Conservation (phyloP, 2,113 vertebrate genomes). For the Helogale parvula region DNA sequence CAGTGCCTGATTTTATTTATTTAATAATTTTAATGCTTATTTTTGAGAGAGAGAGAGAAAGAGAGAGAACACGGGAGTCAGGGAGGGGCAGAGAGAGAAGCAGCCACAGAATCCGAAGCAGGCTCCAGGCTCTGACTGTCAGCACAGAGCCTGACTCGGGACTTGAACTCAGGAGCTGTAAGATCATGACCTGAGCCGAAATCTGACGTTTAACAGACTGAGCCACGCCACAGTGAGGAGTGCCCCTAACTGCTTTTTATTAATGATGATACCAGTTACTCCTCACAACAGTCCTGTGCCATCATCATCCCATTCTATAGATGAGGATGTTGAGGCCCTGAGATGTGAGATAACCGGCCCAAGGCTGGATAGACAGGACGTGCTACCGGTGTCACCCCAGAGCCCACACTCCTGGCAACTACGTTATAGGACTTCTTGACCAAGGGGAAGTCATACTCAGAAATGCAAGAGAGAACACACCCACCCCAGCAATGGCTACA, state of each 20-base stretch:
- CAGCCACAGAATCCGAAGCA: too few relatives aligned
- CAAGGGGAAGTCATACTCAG: background rate
- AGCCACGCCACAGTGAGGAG: too few relatives aligned
- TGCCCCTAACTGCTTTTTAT: background rate
- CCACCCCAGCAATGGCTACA: fast-evolving
- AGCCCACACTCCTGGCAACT: background rate
- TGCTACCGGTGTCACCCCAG: background rate
- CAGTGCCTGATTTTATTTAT: too few relatives aligned
- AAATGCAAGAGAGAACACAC: background rate
- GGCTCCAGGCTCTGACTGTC: too few relatives aligned
- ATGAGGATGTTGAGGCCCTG: background rate
- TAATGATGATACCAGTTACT: background rate
- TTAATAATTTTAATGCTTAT: too few relatives aligned
- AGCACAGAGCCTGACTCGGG: too few relatives aligned
- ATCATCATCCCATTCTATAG: background rate
- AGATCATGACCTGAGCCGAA: too few relatives aligned
- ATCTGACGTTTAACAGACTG: too few relatives aligned
- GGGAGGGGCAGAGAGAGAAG: too few relatives aligned
- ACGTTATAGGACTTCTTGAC: background rate
- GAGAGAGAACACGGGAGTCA: too few relatives aligned
- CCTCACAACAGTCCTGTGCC: fast-evolving
- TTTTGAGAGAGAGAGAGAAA: too few relatives aligned
- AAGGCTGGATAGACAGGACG: background rate
- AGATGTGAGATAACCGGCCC: background rate
- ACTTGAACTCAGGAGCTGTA: too few relatives aligned